Base-by-base conservation (phyloP, 2,797 vertebrate genomes). In the Periparus ater region DNA sequence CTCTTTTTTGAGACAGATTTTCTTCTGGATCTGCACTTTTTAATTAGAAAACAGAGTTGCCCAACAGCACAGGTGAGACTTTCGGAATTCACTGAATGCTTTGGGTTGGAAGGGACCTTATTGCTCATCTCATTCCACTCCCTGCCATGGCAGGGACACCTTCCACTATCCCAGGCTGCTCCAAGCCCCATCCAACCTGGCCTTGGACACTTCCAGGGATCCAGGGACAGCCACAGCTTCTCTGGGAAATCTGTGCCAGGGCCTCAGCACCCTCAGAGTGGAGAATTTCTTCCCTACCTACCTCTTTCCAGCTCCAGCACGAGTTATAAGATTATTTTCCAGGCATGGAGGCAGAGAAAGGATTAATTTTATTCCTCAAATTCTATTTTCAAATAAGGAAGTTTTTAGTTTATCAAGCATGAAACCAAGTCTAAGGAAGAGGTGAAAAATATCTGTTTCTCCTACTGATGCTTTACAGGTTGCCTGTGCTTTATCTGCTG, bases 161-260 rank as follows among this genome's bases (percentile, higher is more conserved):
- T 71, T 3, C n/a, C 45, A 23, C 27, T 2, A 1, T 1, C 15
- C 6, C 74, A 67, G 21, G 7, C 0, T 74, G 8, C 2, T 50
- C 66, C 8, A 14, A 78, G 26, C 22, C 27, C n/a, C 0, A 0
- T 58, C 68, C 80, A 58, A 0, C 76, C 84, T 65, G 60, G 5
- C 23, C 48, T 38, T 54, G 61, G 4, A 10, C 44, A 5, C 21
- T 26, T 0, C 27, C 57, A 81, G 61, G 34, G 36, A 60, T 16
- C 36, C 36, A 36, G 48, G 34, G 11, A 7, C 66, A 89, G 0
- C 53, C 45, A 25, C 84, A 73, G 1, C 50, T 55, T 2, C 53
- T 25, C 10, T 50, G 34, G 25, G 10, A 38, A 76, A 0, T 36
- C 38, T 75, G n/a, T n/a, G n/a, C n/a, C 54, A 68, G n/a, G 1